A percentile compares a stretch with the other conserved stretches of the same genome.
Conservation (phyloP, 1,140 invertebrate species). For the Capitella teleta region DNA sequence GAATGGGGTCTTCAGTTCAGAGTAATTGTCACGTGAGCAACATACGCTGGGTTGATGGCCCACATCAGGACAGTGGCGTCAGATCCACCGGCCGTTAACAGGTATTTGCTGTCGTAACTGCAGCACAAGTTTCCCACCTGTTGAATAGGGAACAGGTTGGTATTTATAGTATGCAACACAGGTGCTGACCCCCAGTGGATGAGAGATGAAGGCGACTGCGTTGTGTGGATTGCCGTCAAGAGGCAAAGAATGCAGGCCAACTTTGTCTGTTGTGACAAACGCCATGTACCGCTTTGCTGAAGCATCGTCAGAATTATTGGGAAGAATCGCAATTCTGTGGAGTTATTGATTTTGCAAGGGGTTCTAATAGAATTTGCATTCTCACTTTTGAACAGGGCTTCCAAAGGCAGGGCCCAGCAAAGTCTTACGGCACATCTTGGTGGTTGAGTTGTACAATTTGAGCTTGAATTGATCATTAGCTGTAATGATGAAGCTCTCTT, state of each 20-base stretch:
- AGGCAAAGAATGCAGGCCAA: constrained; percentile 57
- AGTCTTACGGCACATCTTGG: constrained; percentile 52
- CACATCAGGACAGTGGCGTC: constrained; percentile 51
- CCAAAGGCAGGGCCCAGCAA: constrained; percentile 55
- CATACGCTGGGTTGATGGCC: constrained; percentile 49
- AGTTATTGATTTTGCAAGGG: neutral
- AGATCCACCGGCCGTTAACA: constrained; percentile 50
- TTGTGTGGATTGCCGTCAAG: constrained; percentile 63
- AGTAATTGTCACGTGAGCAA: too few relatives aligned
- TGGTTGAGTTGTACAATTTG: constrained; percentile 52
- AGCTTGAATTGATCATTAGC: constrained; percentile 52
- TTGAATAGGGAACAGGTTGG: constrained; percentile 4
- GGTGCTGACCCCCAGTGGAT: constrained; percentile 45
- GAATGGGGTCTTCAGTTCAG: neutral
- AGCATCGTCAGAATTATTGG: constrained; percentile 21
- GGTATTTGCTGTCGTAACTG: constrained; percentile 41
- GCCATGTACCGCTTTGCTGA: constrained; percentile 46
- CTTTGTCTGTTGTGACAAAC: constrained; percentile 53
- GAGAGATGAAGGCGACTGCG: constrained; percentile 52
- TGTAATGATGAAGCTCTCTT: constrained; percentile 40
- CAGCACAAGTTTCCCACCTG: constrained; percentile 32
- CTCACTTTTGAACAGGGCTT: constrained; percentile 49
- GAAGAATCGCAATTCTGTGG: constrained; percentile 27
- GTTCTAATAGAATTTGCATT: too few relatives aligned
- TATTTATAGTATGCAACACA: neutral